These are phyloP conservation scores for Egretta garzetta DNA, from an alignment of 2,113 vertebrate species.

Conservation along the genomic window DNA sequence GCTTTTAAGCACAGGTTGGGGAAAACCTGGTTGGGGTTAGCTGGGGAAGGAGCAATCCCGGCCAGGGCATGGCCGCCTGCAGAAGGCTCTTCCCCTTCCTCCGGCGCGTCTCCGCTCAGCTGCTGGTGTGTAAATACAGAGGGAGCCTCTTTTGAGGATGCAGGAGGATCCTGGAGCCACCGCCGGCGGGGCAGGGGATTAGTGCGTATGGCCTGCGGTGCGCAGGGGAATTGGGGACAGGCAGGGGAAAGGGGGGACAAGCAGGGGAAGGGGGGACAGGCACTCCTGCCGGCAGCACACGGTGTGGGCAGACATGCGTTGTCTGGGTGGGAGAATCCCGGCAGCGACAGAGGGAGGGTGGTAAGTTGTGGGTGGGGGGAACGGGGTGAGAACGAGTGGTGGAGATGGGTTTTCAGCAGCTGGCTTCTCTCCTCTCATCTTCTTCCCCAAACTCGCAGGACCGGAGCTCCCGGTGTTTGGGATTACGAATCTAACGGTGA, in stretches of 20 bases:
- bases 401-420: not conserved
- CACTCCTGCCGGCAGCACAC: not conserved
- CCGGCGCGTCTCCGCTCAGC: not conserved
- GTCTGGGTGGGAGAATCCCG: not conserved
- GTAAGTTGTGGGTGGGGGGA: not conserved
- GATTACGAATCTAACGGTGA: not conserved
- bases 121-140: not conserved
- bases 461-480: not conserved
- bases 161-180: not conserved
- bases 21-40: not conserved
- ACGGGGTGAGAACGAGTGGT: not conserved
- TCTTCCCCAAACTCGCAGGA: not conserved
- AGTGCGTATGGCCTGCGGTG: fast-evolving
- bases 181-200: not conserved
- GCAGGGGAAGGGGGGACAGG: not conserved
- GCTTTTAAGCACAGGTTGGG: not conserved
- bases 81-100: not conserved
- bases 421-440: not conserved
- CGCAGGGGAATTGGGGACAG: not conserved
- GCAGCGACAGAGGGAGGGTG: not conserved
- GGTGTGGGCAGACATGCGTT: not conserved
- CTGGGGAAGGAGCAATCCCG: not conserved
- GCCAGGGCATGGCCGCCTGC: not conserved
- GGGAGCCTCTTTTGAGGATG: not conserved
- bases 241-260: no score